Conservation (phyloP, 2,888 invertebrate genomes). For the Scrobipalpa atriplicella region DNA sequence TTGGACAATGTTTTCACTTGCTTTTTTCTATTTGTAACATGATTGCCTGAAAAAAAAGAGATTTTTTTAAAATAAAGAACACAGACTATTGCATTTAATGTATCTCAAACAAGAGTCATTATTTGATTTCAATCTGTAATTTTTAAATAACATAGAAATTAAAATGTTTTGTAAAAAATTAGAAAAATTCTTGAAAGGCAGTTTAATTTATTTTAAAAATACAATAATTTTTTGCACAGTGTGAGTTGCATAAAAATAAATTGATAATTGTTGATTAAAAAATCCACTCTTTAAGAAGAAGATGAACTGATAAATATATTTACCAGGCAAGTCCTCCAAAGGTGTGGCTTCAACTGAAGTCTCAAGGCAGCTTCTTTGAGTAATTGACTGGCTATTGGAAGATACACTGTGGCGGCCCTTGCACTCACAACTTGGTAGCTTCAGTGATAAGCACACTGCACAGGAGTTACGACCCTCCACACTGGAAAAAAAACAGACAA, state of each 20-base stretch:
- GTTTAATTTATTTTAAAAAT: too few relatives aligned
- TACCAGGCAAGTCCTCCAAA: conserved; percentile 73
- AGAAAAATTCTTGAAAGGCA: too few relatives aligned
- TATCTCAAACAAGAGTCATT: too few relatives aligned
- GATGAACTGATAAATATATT: background rate
- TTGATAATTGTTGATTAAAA: too few relatives aligned
- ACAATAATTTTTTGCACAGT: too few relatives aligned
- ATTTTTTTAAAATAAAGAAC: too few relatives aligned
- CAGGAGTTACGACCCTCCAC: conserved; percentile 38
- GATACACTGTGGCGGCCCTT: conserved; percentile 37
- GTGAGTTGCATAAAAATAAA: too few relatives aligned
- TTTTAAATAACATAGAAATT: too few relatives aligned
- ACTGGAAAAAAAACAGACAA: conserved; percentile 9
- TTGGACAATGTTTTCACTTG: conserved; percentile 46
- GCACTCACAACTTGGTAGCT: conserved; percentile 53
- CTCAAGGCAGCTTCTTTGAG: conserved; percentile 44
- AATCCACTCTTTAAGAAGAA: too few relatives aligned
- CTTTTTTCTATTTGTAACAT: conserved; percentile 47
- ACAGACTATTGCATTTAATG: too few relatives aligned
- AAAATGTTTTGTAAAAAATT: too few relatives aligned
- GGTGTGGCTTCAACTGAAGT: conserved; percentile 67
- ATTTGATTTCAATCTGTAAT: too few relatives aligned
- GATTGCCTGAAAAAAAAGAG: conserved; percentile 49
- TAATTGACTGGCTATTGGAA: conserved; percentile 38
- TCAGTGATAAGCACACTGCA: conserved; percentile 55